Evolutionary conservation across 2,888 invertebrate genomes (phyloP).

Genomic region (Habrosyne pyritoides): DNA sequence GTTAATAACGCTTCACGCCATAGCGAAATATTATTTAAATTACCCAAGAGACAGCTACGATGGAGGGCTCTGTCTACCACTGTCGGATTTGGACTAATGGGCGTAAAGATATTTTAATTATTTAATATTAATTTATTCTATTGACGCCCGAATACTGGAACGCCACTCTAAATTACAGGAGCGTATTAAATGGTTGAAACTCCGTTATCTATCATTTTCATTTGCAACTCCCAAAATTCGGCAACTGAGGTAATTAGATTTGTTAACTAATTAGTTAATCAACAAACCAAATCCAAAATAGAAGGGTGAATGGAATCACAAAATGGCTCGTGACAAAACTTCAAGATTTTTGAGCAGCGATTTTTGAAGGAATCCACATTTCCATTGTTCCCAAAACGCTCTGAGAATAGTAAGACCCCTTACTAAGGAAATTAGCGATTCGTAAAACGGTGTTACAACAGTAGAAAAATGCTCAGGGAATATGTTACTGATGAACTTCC

Average conservation of each 20-base stretch:
- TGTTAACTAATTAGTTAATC: neutral
- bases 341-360: neutral
- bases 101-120: no score
- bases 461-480: neutral
- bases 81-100: no score
- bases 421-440: constrained; percentile 5
- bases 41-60: no score
- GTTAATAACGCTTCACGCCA: no score
- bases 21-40: no score
- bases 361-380: neutral
- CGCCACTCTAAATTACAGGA: no score
- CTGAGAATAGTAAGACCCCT: constrained; percentile 3
- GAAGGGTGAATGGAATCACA: constrained; percentile 2
- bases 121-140: no score
- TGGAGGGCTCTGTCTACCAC: no score
- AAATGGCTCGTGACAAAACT: constrained; percentile 3
- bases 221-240: neutral
- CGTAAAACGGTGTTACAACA: neutral
- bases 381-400: constrained; percentile 1
- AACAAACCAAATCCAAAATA: neutral
- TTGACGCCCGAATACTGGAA: no score
- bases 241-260: neutral
- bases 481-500: neutral
- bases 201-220: neutral
- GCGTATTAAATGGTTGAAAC: no score